These are phyloP conservation scores for Beroe forskalii DNA, from an alignment of 37 sponge, comb jelly and placozoan species.

Conservation along the genomic window DNA sequence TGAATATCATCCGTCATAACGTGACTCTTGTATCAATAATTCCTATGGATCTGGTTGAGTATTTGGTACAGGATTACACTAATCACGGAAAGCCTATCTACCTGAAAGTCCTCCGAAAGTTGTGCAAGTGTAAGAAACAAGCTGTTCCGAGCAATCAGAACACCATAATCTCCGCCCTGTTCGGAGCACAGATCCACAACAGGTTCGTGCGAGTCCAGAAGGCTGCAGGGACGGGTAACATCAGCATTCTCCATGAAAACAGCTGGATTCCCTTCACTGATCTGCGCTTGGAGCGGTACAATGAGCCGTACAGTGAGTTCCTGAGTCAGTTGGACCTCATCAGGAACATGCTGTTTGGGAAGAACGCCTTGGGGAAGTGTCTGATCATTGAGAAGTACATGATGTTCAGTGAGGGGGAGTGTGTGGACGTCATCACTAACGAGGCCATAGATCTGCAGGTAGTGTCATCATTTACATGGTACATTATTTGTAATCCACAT, in stretches of 20 bases:
- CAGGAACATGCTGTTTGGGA: slow-evolving; percentile 59
- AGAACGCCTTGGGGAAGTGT: not conserved
- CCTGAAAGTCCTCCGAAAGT: slow-evolving; percentile 54
- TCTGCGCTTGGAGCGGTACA: not conserved
- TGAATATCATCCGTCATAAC: slow-evolving; percentile 47
- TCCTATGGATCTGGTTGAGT: not conserved
- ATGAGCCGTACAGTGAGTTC: not conserved
- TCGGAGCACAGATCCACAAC: not conserved
- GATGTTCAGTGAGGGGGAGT: slow-evolving; percentile 49
- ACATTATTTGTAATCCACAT: too few relatives aligned
- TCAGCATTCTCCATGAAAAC: not conserved
- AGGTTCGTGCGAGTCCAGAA: not conserved
- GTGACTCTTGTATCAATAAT: slow-evolving; percentile 33
- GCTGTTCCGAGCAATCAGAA: slow-evolving; percentile 54
- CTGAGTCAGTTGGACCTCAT: slow-evolving; percentile 33
- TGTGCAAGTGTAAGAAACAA: slow-evolving; percentile 53
- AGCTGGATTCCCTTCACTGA: slow-evolving; percentile 20
- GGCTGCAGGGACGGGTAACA: not conserved
- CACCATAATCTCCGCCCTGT: not conserved
- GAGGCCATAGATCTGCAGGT: slow-evolving; percentile 43
- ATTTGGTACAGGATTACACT: slow-evolving; percentile 33
- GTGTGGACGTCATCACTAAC: slow-evolving; percentile 50
- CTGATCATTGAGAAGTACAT: slow-evolving; percentile 9
- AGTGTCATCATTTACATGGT: too few relatives aligned
- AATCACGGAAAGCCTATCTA: not conserved